Evolutionary conservation across 2,113 vertebrate genomes (phyloP).

Genomic region (Atlantisia rogersi): DNA sequence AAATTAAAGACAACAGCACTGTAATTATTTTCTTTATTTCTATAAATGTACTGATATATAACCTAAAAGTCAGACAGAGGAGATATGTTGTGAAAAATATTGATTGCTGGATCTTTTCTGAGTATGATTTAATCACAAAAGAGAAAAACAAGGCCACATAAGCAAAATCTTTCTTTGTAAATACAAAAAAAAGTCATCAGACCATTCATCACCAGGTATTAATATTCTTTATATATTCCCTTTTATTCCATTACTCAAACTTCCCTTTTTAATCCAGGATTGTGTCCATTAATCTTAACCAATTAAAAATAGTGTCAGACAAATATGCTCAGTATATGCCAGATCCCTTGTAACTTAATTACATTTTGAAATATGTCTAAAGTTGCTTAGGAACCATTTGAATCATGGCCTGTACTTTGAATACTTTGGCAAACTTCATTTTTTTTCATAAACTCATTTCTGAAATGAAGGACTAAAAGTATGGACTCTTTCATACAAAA

Average conservation of each 20-base stretch:
- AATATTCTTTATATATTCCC: background rate
- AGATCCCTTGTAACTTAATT: slow-evolving; percentile 22
- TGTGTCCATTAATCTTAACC: background rate
- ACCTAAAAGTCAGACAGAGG: background rate
- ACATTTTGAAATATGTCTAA: slow-evolving; percentile 1
- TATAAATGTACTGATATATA: background rate
- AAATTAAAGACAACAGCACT: background rate
- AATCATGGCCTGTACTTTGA: background rate
- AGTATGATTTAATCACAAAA: background rate
- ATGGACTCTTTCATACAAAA: background rate
- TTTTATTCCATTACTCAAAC: background rate
- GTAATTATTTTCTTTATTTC: background rate
- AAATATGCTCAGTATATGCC: background rate
- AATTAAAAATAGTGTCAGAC: background rate
- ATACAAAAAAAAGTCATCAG: background rate
- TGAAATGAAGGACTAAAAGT: background rate
- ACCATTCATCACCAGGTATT: background rate
- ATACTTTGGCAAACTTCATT: background rate
- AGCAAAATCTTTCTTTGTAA: background rate
- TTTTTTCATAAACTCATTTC: background rate
- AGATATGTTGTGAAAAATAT: background rate
- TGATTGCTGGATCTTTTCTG: background rate
- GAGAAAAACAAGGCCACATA: background rate
- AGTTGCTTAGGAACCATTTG: background rate
- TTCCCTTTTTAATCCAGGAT: background rate